Base-by-base conservation (phyloP, 1,140 invertebrate species). In the Neodiprion fabricii region DNA sequence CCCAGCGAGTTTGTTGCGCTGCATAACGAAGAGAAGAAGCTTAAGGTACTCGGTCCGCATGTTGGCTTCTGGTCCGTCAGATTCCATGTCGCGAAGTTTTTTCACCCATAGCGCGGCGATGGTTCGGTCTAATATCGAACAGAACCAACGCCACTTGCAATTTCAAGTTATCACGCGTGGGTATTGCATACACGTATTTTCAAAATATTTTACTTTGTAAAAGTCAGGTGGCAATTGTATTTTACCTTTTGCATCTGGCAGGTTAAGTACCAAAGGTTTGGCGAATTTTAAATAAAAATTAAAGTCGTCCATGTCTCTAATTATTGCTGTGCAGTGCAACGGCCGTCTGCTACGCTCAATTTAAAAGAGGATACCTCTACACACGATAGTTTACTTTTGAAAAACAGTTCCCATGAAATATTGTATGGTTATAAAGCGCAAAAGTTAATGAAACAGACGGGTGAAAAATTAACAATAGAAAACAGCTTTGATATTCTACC, bases 61-160 rank as follows among this genome's bases (percentile, higher is more conserved):
- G 68, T 82, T 79, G 1, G 68, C 48, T 1, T 79, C 80, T 10
- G 53, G 7, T 7, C 75, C 68, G 17, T 82, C 79, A 48, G 68
- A 69, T 40, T 74, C 61, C 12, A 75, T 21, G 17, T 83, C 78
- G 48, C 72, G 67, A n/a, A 87, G 76, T 77, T 86, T 88, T 72
- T 85, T 82, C 9, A 88, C 70, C 86, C 86, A 88, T 75, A 81
- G 76, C 17, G 85, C 83, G 49, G 85, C 84, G 67, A 82, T 78
- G 17, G 80, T 77, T 72, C 83, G 79, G 77, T 88, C 86, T 87
- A 70, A 11, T 53, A 72, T 71, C 47, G 53, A 72, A 76, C 68
- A 10, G 9, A 66, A 17, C 65, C 53, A 61, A 61, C 3, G n/a
- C n/a, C 53, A 61, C 5, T 61, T 61, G 11, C 9, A 61, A 61